Evolutionary conservation across 2,888 invertebrate species (phyloP), one percentile per base, ranked within the genome.

Genomic region (Nasonia oneida): DNA sequence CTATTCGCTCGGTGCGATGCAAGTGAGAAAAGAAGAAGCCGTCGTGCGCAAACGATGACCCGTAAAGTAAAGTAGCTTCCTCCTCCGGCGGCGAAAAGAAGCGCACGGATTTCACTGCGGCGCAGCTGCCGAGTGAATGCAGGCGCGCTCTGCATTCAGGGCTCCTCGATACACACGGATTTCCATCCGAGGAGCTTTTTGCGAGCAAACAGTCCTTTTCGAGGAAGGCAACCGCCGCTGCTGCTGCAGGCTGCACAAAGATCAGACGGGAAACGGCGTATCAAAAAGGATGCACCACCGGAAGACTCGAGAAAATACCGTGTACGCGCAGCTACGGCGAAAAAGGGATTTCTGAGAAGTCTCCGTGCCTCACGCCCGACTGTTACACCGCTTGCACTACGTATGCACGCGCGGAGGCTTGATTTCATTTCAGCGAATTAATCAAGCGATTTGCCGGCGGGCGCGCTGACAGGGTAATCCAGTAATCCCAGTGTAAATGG

Each of bases 111-210:
- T 77, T 64, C 23, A 77, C 23, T 61, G 57, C 37, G n/a, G 77
- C 64, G 14, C 14, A 33, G 23, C 23, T 10, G 29, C n/a, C n/a
- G 39, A 64, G 37, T 74, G 81, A 73, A 81, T 79, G 81, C 74
- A 73, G 61, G n/a, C 67, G 14, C 4, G 67, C 3, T 29, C 29
- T 18, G 61, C 47, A 81, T 57, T 61, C 81, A 73, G 53, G 42
- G 64, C 64, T 64, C 53, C 53, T 80, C 71, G 80, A 67, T 80
- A 71, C n/a, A 5, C 50, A 47, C 71, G 53, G 53, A 80, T 80
- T 71, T 57, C 37, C 70, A 80, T 71, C 71, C 18, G 29, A 57
- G 57, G 80, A 57, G 23, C 23, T 18, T 57, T 67, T 57, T 67
- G 29, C n/a, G 81, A 75, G 75, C 37, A 75, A 81, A 57, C 18